Conservation (phyloP, 92 coral and sea anemone species). For the Montipora capitata region DNA sequence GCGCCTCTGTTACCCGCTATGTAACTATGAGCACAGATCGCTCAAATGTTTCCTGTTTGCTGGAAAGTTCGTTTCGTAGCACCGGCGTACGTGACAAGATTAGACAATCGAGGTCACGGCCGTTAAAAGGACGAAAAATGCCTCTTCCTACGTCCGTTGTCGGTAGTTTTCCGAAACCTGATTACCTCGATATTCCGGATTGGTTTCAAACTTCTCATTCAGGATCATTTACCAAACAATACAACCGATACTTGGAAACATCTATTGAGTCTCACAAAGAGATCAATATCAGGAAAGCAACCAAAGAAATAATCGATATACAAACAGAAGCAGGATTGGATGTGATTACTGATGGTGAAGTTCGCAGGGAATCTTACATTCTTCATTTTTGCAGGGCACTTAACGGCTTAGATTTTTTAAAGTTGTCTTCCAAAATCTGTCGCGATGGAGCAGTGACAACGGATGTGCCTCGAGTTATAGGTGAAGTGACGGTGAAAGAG, state of each 20-base stretch:
- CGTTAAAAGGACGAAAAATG: conserved; percentile 40
- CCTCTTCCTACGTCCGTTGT: conserved; percentile 85
- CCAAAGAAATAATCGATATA: conserved; percentile 58
- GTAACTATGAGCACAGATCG: no score
- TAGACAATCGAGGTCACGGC: no score
- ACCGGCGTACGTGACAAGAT: no score
- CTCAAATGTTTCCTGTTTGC: no score
- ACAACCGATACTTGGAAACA: conserved; percentile 39
- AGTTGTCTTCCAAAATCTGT: conserved; percentile 59
- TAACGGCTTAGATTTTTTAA: conserved; percentile 85
- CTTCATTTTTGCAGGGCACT: conserved; percentile 86
- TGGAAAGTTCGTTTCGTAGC: no score
- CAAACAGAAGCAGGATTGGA: conserved; percentile 84
- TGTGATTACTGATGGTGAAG: conserved; percentile 92
- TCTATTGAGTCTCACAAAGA: conserved; percentile 53
- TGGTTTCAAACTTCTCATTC: conserved; percentile 71
- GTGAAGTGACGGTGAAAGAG: conserved; percentile 60
- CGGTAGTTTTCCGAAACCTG: conserved; percentile 92
- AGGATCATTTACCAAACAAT: conserved; percentile 43
- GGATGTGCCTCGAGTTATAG: conserved; percentile 81
- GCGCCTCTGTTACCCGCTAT: no score
- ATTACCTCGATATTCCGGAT: conserved; percentile 80
- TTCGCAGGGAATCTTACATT: conserved; percentile 86
- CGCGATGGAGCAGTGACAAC: conserved; percentile 85
- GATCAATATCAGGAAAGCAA: conserved; percentile 63